These are phyloP conservation scores for Anarrhichthys ocellatus DNA, from an alignment of 2,113 vertebrate species.

Conservation along the genomic window DNA sequence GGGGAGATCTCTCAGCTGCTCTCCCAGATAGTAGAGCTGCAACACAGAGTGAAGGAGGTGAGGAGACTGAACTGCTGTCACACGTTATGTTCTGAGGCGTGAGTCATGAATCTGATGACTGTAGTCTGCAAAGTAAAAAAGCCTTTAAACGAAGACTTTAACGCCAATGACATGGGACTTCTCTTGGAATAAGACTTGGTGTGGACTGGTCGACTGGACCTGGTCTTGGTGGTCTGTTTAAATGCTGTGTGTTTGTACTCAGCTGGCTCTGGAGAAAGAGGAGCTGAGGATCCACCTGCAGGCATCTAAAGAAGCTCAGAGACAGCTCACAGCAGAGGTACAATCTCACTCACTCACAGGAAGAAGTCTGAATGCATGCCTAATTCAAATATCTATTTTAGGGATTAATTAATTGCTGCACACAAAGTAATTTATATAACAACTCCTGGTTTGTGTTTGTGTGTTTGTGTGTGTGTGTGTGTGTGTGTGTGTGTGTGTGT, in stretches of 20 bases:
- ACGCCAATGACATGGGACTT: not conserved
- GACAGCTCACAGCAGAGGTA: constrained; percentile 96
- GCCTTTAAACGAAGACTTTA: too few relatives aligned
- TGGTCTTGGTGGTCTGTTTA: not conserved
- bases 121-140: too few relatives aligned
- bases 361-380: not conserved
- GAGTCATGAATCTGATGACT: too few relatives aligned
- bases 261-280: constrained; percentile 97
- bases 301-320: constrained; percentile 96
- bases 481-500: not conserved
- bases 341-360: not conserved
- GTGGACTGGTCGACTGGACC: not conserved
- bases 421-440: not conserved
- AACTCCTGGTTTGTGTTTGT: not conserved
- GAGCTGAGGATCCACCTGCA: constrained; percentile 96
- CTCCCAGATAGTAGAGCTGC: constrained; percentile 95
- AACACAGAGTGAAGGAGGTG: constrained; percentile 93
- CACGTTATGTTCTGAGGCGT: not conserved
- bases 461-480: not conserved
- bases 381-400: not conserved
- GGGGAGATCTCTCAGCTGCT: constrained; percentile 95
- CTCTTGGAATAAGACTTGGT: not conserved
- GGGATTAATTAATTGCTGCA: not conserved
- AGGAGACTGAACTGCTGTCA: not conserved
- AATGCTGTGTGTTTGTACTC: constrained; percentile 51